These are phyloP conservation scores for Amiota communis DNA, from an alignment of 2,888 invertebrate genomes.

Conservation along the genomic window DNA sequence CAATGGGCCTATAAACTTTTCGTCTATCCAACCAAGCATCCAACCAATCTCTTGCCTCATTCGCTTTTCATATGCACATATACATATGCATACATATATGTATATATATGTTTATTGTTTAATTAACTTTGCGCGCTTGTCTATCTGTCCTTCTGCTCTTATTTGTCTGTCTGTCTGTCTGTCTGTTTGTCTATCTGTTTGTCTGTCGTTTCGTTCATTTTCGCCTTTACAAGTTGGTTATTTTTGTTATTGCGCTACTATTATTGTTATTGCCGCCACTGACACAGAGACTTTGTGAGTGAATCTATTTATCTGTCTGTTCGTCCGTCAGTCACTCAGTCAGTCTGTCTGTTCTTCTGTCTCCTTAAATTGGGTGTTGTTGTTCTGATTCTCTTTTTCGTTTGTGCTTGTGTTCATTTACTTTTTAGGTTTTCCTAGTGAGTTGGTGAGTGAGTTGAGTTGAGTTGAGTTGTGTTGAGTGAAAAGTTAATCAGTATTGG, in stretches of 20 bases:
- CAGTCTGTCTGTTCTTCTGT: background rate
- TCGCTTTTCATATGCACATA: background rate
- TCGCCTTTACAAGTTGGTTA: slow-evolving; percentile 1
- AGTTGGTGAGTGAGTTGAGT: too few relatives aligned
- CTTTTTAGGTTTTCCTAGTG: background rate
- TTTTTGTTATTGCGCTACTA: background rate
- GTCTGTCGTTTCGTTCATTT: slow-evolving; percentile 24
- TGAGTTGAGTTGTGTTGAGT: slow-evolving; percentile 19
- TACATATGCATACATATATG: background rate
- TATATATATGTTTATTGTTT: slow-evolving; percentile 23
- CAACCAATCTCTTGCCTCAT: background rate
- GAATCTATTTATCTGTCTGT: slow-evolving; percentile 31
- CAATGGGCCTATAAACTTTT: too few relatives aligned
- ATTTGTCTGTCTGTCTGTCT: background rate
- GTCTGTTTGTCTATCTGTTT: slow-evolving; percentile 7
- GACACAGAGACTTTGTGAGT: too few relatives aligned
- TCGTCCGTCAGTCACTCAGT: background rate
- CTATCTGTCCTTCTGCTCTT: slow-evolving; percentile 15
- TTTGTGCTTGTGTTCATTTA: slow-evolving; percentile 8
- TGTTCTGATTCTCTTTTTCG: slow-evolving; percentile 43
- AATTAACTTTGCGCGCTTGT: slow-evolving; percentile 29
- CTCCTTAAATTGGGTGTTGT: slow-evolving; percentile 30
- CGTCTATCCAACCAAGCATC: too few relatives aligned
- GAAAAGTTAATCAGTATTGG: slow-evolving; percentile 66
- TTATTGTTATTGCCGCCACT: background rate